Conservation (phyloP, 2,797 vertebrate species). For the Eospalax fontanierii region DNA sequence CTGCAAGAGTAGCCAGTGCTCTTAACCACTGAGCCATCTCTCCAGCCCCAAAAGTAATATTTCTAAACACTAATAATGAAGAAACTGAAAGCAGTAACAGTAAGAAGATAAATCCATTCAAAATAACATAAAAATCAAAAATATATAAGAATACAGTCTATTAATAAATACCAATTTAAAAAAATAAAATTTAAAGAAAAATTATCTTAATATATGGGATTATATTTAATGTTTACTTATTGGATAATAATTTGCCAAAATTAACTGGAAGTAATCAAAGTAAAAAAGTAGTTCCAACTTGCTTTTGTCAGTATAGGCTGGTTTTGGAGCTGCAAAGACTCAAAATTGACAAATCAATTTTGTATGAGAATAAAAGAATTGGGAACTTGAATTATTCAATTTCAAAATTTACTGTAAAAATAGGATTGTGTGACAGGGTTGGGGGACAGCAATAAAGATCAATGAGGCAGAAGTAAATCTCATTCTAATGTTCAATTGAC, state of each 20-base stretch:
- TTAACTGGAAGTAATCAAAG: background rate
- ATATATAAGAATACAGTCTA: background rate
- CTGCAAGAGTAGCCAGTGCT: no score
- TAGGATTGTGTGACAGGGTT: background rate
- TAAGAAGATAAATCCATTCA: background rate
- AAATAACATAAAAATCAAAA: background rate
- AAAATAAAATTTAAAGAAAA: background rate
- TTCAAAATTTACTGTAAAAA: background rate
- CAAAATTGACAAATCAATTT: background rate
- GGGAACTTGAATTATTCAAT: background rate
- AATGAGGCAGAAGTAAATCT: background rate
- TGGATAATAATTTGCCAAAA: background rate
- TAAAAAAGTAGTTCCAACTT: background rate
- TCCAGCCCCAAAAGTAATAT: no score
- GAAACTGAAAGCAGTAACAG: background rate
- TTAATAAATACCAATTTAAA: background rate
- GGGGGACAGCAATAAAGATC: background rate
- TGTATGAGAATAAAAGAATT: background rate
- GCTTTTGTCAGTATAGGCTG: background rate
- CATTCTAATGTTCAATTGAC: background rate
- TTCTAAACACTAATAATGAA: no score
- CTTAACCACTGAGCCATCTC: no score
- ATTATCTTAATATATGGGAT: background rate
- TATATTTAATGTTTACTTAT: background rate
- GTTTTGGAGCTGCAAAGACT: background rate